phyloP scores from a whole-genome alignment of 2,888 invertebrate genomes.

The Serripes groenlandicus region DNA sequence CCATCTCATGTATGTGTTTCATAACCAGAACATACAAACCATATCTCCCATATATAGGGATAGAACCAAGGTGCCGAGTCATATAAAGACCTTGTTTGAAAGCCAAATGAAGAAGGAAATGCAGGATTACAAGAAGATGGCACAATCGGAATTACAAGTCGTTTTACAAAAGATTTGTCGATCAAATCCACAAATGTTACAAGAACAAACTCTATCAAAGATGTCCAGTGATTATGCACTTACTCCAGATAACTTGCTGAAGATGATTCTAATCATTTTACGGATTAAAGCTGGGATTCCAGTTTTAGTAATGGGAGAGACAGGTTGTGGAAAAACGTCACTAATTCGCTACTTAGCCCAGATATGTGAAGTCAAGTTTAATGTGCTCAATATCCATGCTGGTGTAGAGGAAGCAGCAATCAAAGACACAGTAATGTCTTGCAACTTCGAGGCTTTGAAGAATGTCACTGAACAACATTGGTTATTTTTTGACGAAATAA shows the following conservation, averaged over 20 bases:
- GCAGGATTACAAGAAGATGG: conserved; percentile 47
- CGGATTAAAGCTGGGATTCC: conserved; percentile 71
- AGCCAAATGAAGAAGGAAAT: conserved; percentile 68
- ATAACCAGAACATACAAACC: conserved; percentile 70
- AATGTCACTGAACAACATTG: conserved; percentile 49
- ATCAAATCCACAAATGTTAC: conserved; percentile 37
- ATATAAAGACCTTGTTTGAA: conserved; percentile 67
- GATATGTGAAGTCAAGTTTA: conserved; percentile 66
- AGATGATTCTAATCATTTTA: conserved; percentile 74
- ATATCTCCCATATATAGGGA: conserved; percentile 69
- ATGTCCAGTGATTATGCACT: conserved; percentile 67
- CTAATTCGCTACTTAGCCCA: conserved; percentile 70
- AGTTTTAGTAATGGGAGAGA: conserved; percentile 78
- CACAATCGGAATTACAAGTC: conserved; percentile 47
- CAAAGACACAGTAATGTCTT: conserved; percentile 32
- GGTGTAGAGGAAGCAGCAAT: conserved; percentile 65
- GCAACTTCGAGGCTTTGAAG: conserved; percentile 45
- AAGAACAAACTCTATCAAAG: conserved; percentile 12
- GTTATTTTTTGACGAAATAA: conserved; percentile 79
- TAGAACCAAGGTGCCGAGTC: conserved; percentile 48
- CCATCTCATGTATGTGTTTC: conserved; percentile 72
- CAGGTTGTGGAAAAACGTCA: conserved; percentile 79
- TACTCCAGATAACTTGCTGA: conserved; percentile 75
- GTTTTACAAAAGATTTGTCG: conserved; percentile 61
- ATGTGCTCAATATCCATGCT: conserved; percentile 74